Base-by-base conservation (phyloP, 2,888 invertebrate genomes). In the Pilophorus perplexus region DNA sequence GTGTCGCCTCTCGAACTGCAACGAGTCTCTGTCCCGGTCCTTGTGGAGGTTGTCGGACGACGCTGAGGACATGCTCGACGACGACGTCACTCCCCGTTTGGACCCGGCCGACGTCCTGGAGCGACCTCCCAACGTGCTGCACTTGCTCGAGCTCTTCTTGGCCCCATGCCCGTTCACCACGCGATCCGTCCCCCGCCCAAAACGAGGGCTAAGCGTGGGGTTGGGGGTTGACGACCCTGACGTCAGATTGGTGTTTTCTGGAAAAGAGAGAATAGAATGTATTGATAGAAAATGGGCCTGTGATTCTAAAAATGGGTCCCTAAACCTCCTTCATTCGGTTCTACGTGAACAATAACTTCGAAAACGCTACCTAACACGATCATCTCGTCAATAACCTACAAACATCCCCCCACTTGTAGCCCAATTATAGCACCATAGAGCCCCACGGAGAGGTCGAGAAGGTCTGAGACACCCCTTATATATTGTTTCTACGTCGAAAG, bases 11-110 rank as follows among this genome's bases (percentile, higher is more conserved):
- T 68, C 67, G 57, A 70, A 71, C 2, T 69, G 57, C n/a, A 70
- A 28, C 3, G 44, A 44, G 40, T 57, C 57, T 10, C 48, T 16
- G 27, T 52, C 52, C 5, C 44, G 23, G 59, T 71, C 70, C 28
- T 67, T 68, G 38, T 72, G 72, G 16, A 69, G 64, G 66, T 71
- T 71, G 54, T 71, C 71, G 8, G 70, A 70, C 18, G 71, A 71
- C 37, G 70, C 70, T 3, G 71, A 71, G 16, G 71, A 71, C 70
- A 71, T 69, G 22, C 69, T 69, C 10, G 69, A 70, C 3, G 71
- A 71, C 2, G 71, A 71, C 10, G 71, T 71, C n/a, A 71, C 70
- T 8, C 71, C 71, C 28, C 71, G 52, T 27, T 69, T 68, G 12
- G 67, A 67, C 2, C 68, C 68, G 37, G 57, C 57, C 4, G 70